These are phyloP conservation scores for Scartelaos histophorus DNA, from an alignment of 2,113 vertebrate species.

Conservation along the genomic window DNA sequence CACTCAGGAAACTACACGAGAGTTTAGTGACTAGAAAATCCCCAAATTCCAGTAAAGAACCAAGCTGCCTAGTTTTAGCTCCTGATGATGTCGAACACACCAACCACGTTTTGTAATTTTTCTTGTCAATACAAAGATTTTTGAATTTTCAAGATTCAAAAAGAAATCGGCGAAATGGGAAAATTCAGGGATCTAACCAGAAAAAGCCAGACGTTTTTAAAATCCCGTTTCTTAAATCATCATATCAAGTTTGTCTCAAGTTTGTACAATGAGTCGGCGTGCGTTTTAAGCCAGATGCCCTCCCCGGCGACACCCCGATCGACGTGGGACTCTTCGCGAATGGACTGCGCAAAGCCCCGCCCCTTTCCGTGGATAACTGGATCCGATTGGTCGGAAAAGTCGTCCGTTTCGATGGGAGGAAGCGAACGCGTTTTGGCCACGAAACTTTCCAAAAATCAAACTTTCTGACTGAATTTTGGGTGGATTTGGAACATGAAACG, in stretches of 20 bases:
- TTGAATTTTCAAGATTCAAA: too few relatives aligned
- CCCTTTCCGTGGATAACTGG: neutral
- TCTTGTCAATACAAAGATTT: too few relatives aligned
- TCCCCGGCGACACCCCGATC: neutral
- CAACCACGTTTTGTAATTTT: too few relatives aligned
- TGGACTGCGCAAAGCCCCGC: neutral
- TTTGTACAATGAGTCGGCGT: neutral
- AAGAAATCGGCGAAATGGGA: too few relatives aligned
- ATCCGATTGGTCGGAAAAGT: neutral
- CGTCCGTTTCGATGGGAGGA: neutral
- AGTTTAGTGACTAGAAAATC: conserved; percentile 19
- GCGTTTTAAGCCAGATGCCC: neutral
- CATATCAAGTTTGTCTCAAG: too few relatives aligned
- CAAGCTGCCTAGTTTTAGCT: neutral
- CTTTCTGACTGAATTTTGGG: conserved; percentile 12
- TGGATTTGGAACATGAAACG: conserved; percentile 26
- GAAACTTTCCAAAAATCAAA: neutral
- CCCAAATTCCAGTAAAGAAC: conserved; percentile 18
- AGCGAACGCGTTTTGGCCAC: neutral
- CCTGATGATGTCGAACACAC: neutral
- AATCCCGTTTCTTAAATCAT: too few relatives aligned
- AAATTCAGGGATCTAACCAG: neutral
- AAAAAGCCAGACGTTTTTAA: neutral
- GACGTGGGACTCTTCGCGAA: neutral
- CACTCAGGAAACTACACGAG: conserved; percentile 37